Evolutionary conservation across 1,140 invertebrate species (phyloP).

Genomic region (Atta colombica): DNA sequence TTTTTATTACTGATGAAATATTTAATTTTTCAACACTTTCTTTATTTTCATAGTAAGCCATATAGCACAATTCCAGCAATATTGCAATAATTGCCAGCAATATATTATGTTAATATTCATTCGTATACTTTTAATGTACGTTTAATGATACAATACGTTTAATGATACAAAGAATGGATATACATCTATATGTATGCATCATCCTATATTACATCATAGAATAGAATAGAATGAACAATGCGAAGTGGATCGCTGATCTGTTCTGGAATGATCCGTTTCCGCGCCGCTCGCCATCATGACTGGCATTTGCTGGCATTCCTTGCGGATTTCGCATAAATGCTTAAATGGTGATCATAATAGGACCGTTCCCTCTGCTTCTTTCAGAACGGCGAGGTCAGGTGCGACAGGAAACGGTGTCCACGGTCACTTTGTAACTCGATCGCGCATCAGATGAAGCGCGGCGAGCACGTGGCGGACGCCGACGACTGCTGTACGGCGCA

Average conservation of each 20-base stretch:
- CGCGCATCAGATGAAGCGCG: slow-evolving; percentile 82
- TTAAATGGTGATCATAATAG: slow-evolving; percentile 23
- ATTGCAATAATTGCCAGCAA: too few relatives aligned
- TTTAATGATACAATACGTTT: background rate
- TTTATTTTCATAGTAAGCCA: too few relatives aligned
- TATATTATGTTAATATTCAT: background rate
- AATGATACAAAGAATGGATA: background rate
- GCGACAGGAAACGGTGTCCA: slow-evolving; percentile 92
- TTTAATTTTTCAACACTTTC: too few relatives aligned
- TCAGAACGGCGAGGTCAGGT: slow-evolving; percentile 93
- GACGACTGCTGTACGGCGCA: slow-evolving; percentile 88
- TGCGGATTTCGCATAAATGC: background rate
- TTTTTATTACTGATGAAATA: too few relatives aligned
- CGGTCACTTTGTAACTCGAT: slow-evolving; percentile 89
- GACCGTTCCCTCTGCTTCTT: slow-evolving; percentile 73
- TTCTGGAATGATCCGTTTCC: background rate
- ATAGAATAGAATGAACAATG: background rate
- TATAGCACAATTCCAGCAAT: too few relatives aligned
- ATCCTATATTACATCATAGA: background rate
- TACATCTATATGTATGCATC: background rate
- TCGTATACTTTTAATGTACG: too few relatives aligned
- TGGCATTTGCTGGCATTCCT: background rate
- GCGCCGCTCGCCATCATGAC: background rate
- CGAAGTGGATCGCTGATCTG: background rate
- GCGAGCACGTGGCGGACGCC: slow-evolving; percentile 80